Conservation (phyloP, 2,113 vertebrate species). For the Crypturellus undulatus region DNA sequence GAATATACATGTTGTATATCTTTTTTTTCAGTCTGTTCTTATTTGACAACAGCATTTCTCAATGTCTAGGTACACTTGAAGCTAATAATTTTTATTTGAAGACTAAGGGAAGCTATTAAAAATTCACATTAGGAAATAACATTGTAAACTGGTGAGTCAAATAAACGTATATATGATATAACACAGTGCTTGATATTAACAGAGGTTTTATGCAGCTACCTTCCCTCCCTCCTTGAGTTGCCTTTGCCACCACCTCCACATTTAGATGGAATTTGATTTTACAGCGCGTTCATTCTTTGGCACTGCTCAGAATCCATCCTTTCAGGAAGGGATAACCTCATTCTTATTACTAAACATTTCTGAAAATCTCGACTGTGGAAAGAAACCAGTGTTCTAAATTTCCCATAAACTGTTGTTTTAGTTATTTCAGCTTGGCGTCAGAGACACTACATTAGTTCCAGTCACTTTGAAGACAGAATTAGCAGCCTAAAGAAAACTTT, state of each 20-base stretch:
- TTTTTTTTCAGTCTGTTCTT: background rate
- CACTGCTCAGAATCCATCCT: slow-evolving; percentile 20
- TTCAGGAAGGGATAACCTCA: slow-evolving; percentile 13
- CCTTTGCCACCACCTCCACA: background rate
- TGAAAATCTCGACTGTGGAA: background rate
- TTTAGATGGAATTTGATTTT: background rate
- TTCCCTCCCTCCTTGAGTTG: background rate
- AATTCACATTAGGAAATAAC: background rate
- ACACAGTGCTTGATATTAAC: background rate
- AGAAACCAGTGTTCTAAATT: background rate
- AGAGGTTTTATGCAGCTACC: background rate
- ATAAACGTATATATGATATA: slow-evolving; percentile 31
- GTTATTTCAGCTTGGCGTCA: slow-evolving; percentile 27
- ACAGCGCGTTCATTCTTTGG: background rate
- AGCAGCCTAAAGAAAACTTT: slow-evolving; percentile 43
- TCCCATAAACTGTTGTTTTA: slow-evolving; percentile 20
- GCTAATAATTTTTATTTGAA: slow-evolving; percentile 14
- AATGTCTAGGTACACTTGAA: background rate
- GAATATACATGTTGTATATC: background rate
- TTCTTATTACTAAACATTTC: slow-evolving; percentile 37
- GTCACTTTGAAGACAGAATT: slow-evolving; percentile 45
- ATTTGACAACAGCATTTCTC: background rate
- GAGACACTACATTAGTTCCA: slow-evolving; percentile 39
- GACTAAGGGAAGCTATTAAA: slow-evolving; percentile 6
- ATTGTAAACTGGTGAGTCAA: background rate